Evolutionary conservation across 92 coral and sea anemone species (phyloP), one percentile per base, ranked within the genome.

Genomic region (Actinostola sp.): DNA sequence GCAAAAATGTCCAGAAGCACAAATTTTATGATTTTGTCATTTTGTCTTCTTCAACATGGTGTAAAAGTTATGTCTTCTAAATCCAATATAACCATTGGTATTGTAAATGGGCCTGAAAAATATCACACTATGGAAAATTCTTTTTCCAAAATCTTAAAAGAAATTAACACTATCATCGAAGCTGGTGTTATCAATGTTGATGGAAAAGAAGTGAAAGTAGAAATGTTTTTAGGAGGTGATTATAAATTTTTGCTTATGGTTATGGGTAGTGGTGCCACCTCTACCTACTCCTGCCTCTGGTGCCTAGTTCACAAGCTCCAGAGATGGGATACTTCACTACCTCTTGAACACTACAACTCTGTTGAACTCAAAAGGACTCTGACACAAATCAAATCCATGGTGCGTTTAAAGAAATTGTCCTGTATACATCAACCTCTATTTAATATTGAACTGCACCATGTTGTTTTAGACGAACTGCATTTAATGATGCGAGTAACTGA

Each of bases 101-200:
- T 88, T 25, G 85, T 82, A 23, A 82, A 88, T 88, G 92, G 88
- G 14, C 79, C 82, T 28, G 92, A 83, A 49, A 77, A 17, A n/a
- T 86, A 86, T 57, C 62, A 80, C 28, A 86, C 83, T 1, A 63
- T 75, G 6, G 35, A 61, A 33, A 30, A 30, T n/a, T 75, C 87
- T 5, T 74, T 82, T 23, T 36, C 43, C 20, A 29, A 52, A 25
- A 64, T 34, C 41, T 28, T 75, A 20, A 57, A 49, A 28, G 77
- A 82, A 13, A 67, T 71, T 31, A 84, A 78, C 38, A 28, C 49
- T 36, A 35, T 66, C 13, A 36, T 39, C 19, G 42, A 66, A 67
- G 32, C 55, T 36, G 71, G 76, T 2, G 49, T 20, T 19, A 35
- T 61, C 25, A 17, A 30, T 20, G 66, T 75, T 0, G 67, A 77